Base-by-base conservation (phyloP, 2,797 vertebrate species). In the Danio albolineatus region DNA sequence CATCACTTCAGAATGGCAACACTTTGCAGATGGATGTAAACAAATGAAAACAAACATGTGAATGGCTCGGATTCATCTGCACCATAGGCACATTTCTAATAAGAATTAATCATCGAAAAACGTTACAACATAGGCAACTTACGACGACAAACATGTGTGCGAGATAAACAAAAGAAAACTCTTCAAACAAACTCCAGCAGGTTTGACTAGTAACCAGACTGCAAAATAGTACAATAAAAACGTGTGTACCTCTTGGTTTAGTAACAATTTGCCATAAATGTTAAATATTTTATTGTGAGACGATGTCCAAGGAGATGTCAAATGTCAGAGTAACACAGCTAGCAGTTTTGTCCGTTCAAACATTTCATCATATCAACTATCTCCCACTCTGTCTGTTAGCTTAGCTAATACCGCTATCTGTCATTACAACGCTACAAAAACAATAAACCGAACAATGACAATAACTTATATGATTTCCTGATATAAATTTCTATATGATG, bases 331-430 rank as follows among this genome's bases (percentile, higher is more conserved):
- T 5, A 57, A 49, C 13, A 13, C 48, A 59, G 6, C 76, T 13
- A 12, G 14, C 9, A 44, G 54, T 21, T 61, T 9, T 39, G 8
- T 44, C 46, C 28, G 14, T 38, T 41, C 38, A 72, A 28, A 62
- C 57, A 53, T 62, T 79, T 43, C 76, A 62, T 71, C 66, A 71
- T 54, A 53, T 53, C 48, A 62, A 71, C 57, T 54, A n/a, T 41
- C 9, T 60, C 39, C 19, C 36, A 62, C 38, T 53, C n/a, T 65
- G 46, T 87, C 87, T 60, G 46, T 65, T 57, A 80, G 79, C 78
- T 76, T 79, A 83, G 82, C 80, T 4, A 84, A 86, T 88, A 89
- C 82, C 86, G 69, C 67, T 81, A 36, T 61, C 69, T 53, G 16
- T 51, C 43, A 67, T 36, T n/a, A 36, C 12, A 46, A 75, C 13